Percentiles rank a stretch among this genome's conserved stretches.
Conservation (phyloP, 2,113 vertebrate species). For the Irena cyanogastra region DNA sequence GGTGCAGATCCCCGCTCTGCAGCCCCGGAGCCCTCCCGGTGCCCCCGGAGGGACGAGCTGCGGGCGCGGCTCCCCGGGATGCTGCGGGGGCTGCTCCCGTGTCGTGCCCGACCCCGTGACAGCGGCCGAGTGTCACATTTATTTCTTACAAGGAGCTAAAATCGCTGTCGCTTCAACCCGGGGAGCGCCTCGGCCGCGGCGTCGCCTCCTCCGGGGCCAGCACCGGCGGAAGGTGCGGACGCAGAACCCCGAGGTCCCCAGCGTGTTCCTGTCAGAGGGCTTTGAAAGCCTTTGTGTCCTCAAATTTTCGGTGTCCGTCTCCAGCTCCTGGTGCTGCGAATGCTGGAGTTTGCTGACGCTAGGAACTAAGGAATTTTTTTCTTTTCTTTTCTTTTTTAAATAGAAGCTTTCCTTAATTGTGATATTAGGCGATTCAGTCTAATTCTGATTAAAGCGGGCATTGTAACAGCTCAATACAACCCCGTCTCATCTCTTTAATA, state of each 20-base stretch:
- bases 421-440: neutral
- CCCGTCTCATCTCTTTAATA: conserved; percentile 36
- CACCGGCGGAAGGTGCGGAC: neutral
- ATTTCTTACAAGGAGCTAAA: neutral
- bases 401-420: neutral
- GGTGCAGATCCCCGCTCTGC: neutral
- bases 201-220: neutral
- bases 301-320: neutral
- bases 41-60: neutral
- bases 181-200: neutral
- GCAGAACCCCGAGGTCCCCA: neutral
- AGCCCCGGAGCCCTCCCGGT: too few relatives aligned
- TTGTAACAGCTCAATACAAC: neutral
- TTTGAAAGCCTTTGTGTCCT: neutral
- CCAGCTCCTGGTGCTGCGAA: neutral
- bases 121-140: neutral
- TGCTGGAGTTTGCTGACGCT: neutral
- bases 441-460: conserved; percentile 9
- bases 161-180: neutral
- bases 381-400: neutral
- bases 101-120: neutral
- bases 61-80: neutral
- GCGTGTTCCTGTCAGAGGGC: rapidly evolving
- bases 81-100: neutral
- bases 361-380: neutral